Evolutionary conservation across 2,113 vertebrate species (phyloP).

Genomic region (Gambusia affinis): DNA sequence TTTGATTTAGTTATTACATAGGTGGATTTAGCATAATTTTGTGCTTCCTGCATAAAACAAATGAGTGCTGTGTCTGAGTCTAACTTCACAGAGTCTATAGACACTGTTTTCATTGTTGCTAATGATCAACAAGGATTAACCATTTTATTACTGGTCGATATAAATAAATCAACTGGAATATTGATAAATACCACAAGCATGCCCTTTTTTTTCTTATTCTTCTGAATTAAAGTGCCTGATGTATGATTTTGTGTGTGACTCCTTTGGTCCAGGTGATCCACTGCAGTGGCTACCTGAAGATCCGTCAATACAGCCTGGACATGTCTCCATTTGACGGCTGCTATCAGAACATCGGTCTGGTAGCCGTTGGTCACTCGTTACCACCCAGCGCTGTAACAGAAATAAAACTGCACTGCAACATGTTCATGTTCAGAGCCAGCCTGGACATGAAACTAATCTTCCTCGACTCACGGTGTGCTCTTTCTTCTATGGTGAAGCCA

Average conservation of each 20-base stretch:
- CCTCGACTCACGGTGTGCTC: slow-evolving; percentile 54
- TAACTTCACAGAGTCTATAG: too few species aligned
- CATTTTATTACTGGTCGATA: too few species aligned
- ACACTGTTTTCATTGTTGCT: too few species aligned
- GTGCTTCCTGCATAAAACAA: too few species aligned
- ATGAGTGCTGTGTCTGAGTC: too few species aligned
- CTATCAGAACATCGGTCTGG: slow-evolving; percentile 98
- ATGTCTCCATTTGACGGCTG: slow-evolving; percentile 98
- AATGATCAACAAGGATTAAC: too few species aligned
- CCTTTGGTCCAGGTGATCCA: slow-evolving; percentile 87
- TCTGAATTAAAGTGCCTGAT: background rate
- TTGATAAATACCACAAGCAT: background rate
- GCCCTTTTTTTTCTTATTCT: background rate
- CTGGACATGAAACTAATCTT: slow-evolving; percentile 99
- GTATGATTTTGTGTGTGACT: background rate
- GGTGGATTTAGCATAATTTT: too few species aligned
- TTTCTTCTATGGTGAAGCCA: too few species aligned
- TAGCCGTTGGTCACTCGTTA: slow-evolving; percentile 95
- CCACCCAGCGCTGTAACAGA: slow-evolving; percentile 96
- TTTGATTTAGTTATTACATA: too few species aligned
- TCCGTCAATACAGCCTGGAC: slow-evolving; percentile 96
- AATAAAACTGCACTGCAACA: slow-evolving; percentile 98
- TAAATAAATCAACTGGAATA: background rate
- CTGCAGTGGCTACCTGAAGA: slow-evolving; percentile 97
- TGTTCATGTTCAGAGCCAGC: slow-evolving; percentile 99